phyloP scores from a whole-genome alignment of 1,140 invertebrate genomes.

The Philopotamus ludificatus region DNA sequence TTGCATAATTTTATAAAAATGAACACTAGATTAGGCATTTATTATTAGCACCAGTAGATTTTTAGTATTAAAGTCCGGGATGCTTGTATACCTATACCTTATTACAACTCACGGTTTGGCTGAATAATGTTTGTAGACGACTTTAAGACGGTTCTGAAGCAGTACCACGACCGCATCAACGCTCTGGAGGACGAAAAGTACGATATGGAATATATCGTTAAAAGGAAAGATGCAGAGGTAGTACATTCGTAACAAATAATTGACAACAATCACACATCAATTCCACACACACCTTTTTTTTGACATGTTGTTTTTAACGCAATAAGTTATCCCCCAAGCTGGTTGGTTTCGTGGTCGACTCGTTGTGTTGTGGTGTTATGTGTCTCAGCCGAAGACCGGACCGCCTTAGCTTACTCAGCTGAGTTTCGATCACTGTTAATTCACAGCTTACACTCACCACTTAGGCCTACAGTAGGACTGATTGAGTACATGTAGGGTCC shows the following conservation, averaged over 20 bases:
- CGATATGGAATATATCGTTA: slow-evolving; percentile 97
- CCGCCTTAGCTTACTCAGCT: slow-evolving; percentile 24
- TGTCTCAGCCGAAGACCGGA: slow-evolving; percentile 26
- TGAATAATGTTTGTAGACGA: slow-evolving; percentile 59
- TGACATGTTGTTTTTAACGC: slow-evolving; percentile 13
- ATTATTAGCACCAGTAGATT: too few species aligned
- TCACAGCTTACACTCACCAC: slow-evolving; percentile 11
- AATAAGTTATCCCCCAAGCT: slow-evolving; percentile 16
- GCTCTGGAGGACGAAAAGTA: slow-evolving; percentile 93
- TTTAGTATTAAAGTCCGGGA: too few species aligned
- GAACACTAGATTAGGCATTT: too few species aligned
- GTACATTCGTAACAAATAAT: slow-evolving; percentile 24
- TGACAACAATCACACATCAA: slow-evolving; percentile 30
- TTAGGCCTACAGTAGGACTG: slow-evolving; percentile 24
- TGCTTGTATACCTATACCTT: too few species aligned
- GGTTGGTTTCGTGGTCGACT: slow-evolving; percentile 14
- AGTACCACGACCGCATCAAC: slow-evolving; percentile 85
- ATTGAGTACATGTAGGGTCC: too few species aligned
- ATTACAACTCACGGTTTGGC: slow-evolving; percentile 33
- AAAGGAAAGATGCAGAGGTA: slow-evolving; percentile 97
- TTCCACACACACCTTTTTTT: slow-evolving; percentile 9
- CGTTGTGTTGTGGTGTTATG: slow-evolving; percentile 31
- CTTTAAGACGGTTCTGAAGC: slow-evolving; percentile 79
- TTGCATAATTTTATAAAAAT: too few species aligned
- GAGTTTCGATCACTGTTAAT: background rate